A percentile compares a stretch with the other conserved stretches of the same genome.
Evolutionary conservation across 2,113 vertebrate species (phyloP).

Genomic region (Oenanthe oenanthe): DNA sequence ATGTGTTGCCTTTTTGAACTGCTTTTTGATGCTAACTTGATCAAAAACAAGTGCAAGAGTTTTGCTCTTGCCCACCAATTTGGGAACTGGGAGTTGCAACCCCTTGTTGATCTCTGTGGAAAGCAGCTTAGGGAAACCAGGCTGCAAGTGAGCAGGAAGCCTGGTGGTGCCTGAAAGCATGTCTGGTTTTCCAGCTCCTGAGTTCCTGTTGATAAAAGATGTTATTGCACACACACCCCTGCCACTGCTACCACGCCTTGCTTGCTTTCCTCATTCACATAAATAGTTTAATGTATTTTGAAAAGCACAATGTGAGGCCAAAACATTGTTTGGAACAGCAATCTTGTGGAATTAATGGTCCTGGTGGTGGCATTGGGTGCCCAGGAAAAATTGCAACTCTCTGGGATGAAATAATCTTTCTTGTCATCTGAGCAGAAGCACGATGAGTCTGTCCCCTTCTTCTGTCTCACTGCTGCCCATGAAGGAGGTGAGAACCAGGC

Average conservation of each 20-base stretch:
- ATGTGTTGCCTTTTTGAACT: neutral
- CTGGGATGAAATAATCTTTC: neutral
- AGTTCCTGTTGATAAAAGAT: slow-evolving; percentile 31
- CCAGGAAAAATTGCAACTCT: neutral
- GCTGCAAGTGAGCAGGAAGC: neutral
- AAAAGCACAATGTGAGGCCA: neutral
- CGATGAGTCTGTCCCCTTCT: neutral
- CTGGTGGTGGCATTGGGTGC: neutral
- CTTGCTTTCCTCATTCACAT: neutral
- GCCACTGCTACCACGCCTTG: neutral
- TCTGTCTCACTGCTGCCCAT: neutral
- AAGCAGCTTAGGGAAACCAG: neutral
- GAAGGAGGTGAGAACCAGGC: neutral
- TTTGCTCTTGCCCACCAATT: neutral
- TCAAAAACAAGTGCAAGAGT: neutral
- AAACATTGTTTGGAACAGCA: neutral
- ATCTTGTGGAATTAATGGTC: neutral
- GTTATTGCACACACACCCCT: neutral
- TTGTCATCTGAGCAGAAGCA: neutral
- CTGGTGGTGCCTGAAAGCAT: neutral
- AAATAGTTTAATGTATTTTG: neutral
- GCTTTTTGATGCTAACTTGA: neutral
- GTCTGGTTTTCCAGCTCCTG: neutral
- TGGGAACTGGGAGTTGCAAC: neutral
- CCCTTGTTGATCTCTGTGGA: neutral